phyloP scores from a whole-genome alignment of 2,888 invertebrate genomes.

The Calameuta idolon region DNA sequence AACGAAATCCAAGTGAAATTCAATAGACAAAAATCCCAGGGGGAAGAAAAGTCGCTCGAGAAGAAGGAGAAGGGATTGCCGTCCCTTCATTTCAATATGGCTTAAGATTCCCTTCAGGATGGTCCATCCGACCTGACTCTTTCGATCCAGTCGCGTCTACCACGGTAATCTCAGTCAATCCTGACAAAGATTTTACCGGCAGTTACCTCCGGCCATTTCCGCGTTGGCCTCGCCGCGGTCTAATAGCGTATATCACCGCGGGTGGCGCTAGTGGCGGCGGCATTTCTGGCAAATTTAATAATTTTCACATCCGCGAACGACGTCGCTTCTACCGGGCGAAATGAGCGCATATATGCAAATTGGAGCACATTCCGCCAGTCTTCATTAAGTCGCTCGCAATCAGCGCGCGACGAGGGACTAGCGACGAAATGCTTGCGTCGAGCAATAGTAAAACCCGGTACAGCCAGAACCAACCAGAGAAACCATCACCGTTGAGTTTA shows the following conservation, averaged over 20 bases:
- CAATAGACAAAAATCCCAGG: no score
- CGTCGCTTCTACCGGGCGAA: constrained; percentile 7
- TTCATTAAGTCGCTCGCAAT: constrained; percentile 48
- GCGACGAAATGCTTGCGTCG: background rate
- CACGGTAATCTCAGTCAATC: background rate
- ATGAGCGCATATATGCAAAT: constrained; percentile 40
- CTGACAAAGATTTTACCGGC: constrained; percentile 7
- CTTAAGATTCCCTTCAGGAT: no score
- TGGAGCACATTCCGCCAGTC: constrained; percentile 40
- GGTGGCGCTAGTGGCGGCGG: background rate
- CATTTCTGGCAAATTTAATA: constrained; percentile 22
- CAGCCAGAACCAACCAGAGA: no score
- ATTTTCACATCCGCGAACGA: constrained; percentile 21
- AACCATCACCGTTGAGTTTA: no score
- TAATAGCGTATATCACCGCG: constrained; percentile 2
- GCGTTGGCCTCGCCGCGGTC: constrained; percentile 12
- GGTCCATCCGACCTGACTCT: no score
- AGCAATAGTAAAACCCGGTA: no score
- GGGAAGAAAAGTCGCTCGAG: no score
- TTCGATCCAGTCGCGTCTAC: constrained; percentile 5
- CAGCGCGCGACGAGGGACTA: constrained; percentile 26
- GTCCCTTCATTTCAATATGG: no score
- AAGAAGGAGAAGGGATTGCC: no score
- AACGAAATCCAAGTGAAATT: no score
- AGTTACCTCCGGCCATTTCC: constrained; percentile 3